Evolutionary conservation across 1,140 invertebrate species (phyloP).

Genomic region (Conopomorpha cramerella): DNA sequence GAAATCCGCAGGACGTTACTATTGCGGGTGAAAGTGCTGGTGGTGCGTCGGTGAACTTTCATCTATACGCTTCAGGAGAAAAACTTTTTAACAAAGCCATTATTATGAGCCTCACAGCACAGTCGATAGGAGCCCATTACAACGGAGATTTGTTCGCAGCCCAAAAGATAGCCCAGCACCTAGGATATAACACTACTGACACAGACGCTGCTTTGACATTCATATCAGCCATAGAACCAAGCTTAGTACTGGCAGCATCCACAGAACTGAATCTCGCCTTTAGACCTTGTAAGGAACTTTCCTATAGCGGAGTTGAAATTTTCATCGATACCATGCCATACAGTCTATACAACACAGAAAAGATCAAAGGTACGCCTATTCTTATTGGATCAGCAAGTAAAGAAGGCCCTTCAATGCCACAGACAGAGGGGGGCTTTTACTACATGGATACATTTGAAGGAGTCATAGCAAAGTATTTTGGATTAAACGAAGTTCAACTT

Average conservation of each 20-base stretch:
- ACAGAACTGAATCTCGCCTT: slow-evolving; percentile 22
- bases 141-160: slow-evolving; percentile 27
- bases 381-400: slow-evolving; percentile 35
- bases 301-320: slow-evolving; percentile 36
- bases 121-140: slow-evolving; percentile 27
- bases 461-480: slow-evolving; percentile 29
- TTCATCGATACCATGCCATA: slow-evolving; percentile 35
- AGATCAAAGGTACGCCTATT: slow-evolving; percentile 32
- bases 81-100: slow-evolving; percentile 43
- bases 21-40: slow-evolving; percentile 38
- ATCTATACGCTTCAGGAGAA: slow-evolving; percentile 33
- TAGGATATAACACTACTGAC: slow-evolving; percentile 28
- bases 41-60: slow-evolving; percentile 27
- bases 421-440: slow-evolving; percentile 26
- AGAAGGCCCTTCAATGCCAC: too few species aligned
- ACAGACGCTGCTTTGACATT: slow-evolving; percentile 30
- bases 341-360: slow-evolving; percentile 25
- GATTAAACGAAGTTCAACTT: slow-evolving; percentile 24
- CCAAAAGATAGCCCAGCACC: slow-evolving; percentile 27
- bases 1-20: slow-evolving; percentile 66
- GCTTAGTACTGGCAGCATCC: slow-evolving; percentile 26
- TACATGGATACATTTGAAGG: slow-evolving; percentile 30
- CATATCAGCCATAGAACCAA: slow-evolving; percentile 16
- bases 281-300: slow-evolving; percentile 35
- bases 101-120: slow-evolving; percentile 36